Base-by-base conservation (phyloP, 2,113 vertebrate species). In the Columba janthina region DNA sequence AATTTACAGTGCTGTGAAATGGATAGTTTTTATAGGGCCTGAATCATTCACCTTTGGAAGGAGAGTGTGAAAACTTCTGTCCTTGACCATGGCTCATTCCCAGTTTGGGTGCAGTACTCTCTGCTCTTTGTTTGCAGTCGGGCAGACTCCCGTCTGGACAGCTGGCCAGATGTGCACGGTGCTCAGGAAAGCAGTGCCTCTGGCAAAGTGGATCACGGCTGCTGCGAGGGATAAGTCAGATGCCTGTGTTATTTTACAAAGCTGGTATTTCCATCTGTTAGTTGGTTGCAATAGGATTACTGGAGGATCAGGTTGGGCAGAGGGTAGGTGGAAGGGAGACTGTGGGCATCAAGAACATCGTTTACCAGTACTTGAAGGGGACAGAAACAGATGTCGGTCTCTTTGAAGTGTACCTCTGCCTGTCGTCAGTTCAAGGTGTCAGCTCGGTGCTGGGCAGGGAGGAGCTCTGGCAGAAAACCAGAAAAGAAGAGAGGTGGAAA, bases 261-360 rank as follows among this genome's bases (percentile, higher is more conserved):
- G 82, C 69, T 92, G 69, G 26, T 66, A 5, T 89, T 93, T 87
- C 87, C 91, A 81, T 92, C 89, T 94, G 65, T 71, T 88, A 57
- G 57, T 57, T 90, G 87, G 77, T 66, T 92, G 89, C 83, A 69
- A 25, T 20, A 31, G 65, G 89, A 81, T 95, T 96, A 56, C 34
- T 21, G 40, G 76, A 56, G 76, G 69, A 85, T 87, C 66, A 85
- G n/a, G 44, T 44, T 1, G 11, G 69, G 60, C 72, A 66, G 64
- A 57, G 76, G 46, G 38, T 29, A 50, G 67, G 54, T 89, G 51
- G 56, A 64, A 71, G 65, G 56, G 69, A 38, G 64, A 31, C 46
- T 26, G 20, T 26, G 38, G 29, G 80, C 73, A 56, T 64, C 42
- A 38, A n/a, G 21, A 76, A 26, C 14, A 29, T 83, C 72, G 8